Percentiles rank a stretch among this genome's conserved stretches.
Conservation (phyloP, 2,113 vertebrate species). For the Pipra filicauda region DNA sequence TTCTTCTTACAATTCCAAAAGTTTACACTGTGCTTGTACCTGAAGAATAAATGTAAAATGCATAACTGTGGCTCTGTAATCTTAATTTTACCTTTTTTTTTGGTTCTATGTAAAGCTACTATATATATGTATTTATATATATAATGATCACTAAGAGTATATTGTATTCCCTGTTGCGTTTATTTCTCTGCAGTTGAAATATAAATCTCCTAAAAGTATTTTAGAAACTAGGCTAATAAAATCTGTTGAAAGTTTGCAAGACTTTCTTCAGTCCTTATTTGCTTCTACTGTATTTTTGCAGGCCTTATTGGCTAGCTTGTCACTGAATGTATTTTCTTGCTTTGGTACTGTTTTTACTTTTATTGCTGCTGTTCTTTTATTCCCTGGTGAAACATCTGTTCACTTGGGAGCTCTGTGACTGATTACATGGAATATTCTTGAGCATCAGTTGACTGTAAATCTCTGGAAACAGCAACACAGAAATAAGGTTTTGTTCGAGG, state of each 20-base stretch:
- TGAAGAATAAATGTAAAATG: background rate
- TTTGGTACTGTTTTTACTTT: background rate
- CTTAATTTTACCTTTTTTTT: background rate
- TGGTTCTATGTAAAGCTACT: background rate
- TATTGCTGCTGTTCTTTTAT: background rate
- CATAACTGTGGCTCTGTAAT: background rate
- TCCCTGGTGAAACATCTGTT: background rate
- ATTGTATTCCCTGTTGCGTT: background rate
- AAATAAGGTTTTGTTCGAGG: background rate
- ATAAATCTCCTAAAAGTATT: background rate
- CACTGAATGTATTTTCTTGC: background rate
- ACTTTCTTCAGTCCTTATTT: background rate
- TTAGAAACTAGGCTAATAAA: background rate
- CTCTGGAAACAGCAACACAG: background rate
- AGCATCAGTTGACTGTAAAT: background rate
- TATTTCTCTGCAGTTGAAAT: background rate
- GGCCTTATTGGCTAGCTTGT: background rate
- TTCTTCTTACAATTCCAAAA: background rate
- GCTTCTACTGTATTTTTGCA: background rate
- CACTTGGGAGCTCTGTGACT: background rate
- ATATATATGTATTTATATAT: background rate
- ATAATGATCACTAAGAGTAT: background rate
- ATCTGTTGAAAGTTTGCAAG: background rate
- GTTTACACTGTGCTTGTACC: background rate
- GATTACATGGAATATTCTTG: background rate